phyloP scores from a whole-genome alignment of 2,888 invertebrate genomes.

The Leptopilina syphax region DNA sequence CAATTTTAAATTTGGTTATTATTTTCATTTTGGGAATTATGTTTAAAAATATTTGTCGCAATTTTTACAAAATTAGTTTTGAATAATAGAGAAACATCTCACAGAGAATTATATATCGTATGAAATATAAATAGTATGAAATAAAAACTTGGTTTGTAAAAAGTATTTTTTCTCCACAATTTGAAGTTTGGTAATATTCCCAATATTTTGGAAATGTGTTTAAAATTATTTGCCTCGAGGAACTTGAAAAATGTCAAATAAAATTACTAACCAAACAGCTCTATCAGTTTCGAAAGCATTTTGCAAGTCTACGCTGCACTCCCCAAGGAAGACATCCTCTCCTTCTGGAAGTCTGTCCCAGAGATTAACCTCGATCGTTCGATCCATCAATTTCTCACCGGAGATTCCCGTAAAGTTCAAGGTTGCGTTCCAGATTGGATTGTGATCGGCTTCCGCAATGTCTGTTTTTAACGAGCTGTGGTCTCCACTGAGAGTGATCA shows the following conservation, averaged over 20 bases:
- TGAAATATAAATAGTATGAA: too few species aligned
- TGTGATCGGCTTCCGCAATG: constrained; percentile 90
- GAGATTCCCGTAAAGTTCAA: constrained; percentile 89
- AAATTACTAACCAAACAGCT: constrained; percentile 84
- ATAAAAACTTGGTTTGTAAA: too few species aligned
- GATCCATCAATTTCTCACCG: constrained; percentile 88
- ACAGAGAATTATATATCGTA: too few species aligned
- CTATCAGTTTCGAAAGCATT: constrained; percentile 92
- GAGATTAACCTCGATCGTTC: constrained; percentile 89
- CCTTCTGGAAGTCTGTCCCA: constrained; percentile 92
- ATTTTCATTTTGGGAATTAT: too few species aligned
- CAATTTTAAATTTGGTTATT: too few species aligned
- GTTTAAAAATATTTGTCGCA: too few species aligned
- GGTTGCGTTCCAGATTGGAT: constrained; percentile 96
- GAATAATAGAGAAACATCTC: too few species aligned
- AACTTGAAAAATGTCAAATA: background rate
- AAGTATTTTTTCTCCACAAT: too few species aligned
- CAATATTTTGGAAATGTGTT: background rate
- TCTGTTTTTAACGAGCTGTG: constrained; percentile 89
- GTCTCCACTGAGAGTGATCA: constrained; percentile 80
- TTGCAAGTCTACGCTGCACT: constrained; percentile 88
- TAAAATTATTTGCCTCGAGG: background rate
- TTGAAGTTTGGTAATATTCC: too few species aligned
- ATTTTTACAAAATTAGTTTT: too few species aligned
- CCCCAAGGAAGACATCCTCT: constrained; percentile 89